phyloP scores from a whole-genome alignment of 2,888 invertebrate genomes.

The Petrophora chlorosata region DNA sequence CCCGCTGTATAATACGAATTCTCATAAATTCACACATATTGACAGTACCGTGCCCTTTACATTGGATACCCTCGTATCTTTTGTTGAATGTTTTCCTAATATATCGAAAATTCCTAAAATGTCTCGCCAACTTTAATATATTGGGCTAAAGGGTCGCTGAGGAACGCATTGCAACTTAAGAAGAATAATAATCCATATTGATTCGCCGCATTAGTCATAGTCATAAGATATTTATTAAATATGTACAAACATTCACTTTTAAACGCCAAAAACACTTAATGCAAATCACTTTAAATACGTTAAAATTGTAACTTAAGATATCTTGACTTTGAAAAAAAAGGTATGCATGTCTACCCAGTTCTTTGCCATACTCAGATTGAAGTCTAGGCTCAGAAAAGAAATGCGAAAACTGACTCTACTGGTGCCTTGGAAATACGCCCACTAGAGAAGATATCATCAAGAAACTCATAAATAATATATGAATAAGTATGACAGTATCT shows the following conservation, averaged over 20 bases:
- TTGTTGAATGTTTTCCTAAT: slow-evolving; percentile 59
- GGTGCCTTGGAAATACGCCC: no score
- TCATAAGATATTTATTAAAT: slow-evolving; percentile 2
- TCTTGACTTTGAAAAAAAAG: no score
- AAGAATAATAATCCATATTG: slow-evolving; percentile 21
- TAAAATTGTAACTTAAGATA: no score
- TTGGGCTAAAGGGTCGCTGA: slow-evolving; percentile 43
- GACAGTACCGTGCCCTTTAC: slow-evolving; percentile 56
- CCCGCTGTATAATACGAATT: slow-evolving; percentile 44
- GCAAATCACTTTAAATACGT: no score
- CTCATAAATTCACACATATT: slow-evolving; percentile 67
- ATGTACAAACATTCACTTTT: background rate
- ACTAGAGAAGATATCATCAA: no score
- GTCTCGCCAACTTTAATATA: slow-evolving; percentile 55
- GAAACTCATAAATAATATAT: no score
- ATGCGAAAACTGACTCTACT: no score
- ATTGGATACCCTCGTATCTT: slow-evolving; percentile 63
- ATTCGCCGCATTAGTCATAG: slow-evolving; percentile 14
- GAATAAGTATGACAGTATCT: no score
- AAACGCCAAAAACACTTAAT: no score
- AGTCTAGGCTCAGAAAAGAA: no score
- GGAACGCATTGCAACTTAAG: slow-evolving; percentile 17
- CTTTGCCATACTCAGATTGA: no score
- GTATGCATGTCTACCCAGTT: no score
- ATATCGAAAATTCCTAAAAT: slow-evolving; percentile 61